These are phyloP conservation scores for Harmothoe impar DNA, from an alignment of 2,888 invertebrate species.

Conservation along the genomic window DNA sequence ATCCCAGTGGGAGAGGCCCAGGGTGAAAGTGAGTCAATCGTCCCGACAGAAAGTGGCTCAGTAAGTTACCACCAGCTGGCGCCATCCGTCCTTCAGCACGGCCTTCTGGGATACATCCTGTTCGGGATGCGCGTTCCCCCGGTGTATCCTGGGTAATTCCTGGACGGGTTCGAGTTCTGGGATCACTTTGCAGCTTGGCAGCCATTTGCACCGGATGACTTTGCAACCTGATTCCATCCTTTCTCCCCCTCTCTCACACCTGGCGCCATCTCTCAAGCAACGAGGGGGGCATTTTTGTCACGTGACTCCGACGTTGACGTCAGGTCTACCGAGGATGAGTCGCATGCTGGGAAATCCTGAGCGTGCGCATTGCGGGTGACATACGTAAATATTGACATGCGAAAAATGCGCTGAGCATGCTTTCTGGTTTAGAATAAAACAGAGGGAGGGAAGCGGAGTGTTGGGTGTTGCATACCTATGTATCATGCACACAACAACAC, in stretches of 20 bases:
- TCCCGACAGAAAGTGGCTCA: too few species aligned
- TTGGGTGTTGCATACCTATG: not conserved
- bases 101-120: slow-evolving; percentile 13
- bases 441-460: not conserved
- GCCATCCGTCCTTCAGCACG: not conserved
- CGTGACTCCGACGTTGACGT: not conserved
- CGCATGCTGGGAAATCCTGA: not conserved
- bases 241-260: not conserved
- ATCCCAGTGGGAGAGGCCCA: too few species aligned
- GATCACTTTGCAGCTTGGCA: not conserved
- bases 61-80: not conserved
- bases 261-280: not conserved
- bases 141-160: slow-evolving; percentile 6
- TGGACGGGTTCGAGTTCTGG: not conserved
- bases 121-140: not conserved
- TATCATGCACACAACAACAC: not conserved
- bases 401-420: not conserved
- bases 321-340: not conserved
- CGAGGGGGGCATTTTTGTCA: not conserved
- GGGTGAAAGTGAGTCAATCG: too few species aligned
- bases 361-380: not conserved
- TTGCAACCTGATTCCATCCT: slow-evolving; percentile 25
- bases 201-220: not conserved
- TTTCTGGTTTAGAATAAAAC: not conserved
- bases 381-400: not conserved